These are phyloP conservation scores for Ostrea edulis DNA, from an alignment of 1,140 invertebrate species.

Conservation along the genomic window DNA sequence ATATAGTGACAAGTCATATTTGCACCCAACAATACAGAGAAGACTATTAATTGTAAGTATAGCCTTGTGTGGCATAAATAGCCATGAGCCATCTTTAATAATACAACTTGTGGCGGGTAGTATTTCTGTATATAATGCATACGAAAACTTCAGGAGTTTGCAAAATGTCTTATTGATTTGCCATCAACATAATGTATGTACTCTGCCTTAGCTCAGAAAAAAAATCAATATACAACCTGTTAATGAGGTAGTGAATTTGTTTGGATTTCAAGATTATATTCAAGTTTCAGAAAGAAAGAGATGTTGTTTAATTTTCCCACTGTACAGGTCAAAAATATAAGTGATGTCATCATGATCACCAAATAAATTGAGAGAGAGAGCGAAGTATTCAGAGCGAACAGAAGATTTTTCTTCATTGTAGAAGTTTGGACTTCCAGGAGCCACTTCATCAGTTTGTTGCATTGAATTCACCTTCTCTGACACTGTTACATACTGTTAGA, in stretches of 20 bases:
- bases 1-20: conserved; percentile 1
- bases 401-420: neutral
- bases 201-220: neutral
- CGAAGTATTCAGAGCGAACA: neutral
- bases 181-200: conserved; percentile 33
- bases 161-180: neutral
- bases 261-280: conserved; percentile 18
- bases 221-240: conserved; percentile 39
- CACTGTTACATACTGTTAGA: too few relatives aligned
- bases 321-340: neutral
- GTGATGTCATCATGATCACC: neutral
- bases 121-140: neutral
- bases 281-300: neutral
- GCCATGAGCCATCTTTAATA: neutral
- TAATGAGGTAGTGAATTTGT: conserved; percentile 22
- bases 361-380: neutral
- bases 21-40: neutral
- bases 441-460: neutral
- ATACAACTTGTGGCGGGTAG: conserved; percentile 3
- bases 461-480: neutral
- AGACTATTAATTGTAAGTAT: conserved; percentile 18
- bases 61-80: conserved; percentile 16
- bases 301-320: neutral
- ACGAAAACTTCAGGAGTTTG: conserved; percentile 29
- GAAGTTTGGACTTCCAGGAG: neutral